These are phyloP conservation scores for Troglohyphantes excavatus DNA, from an alignment of 2,888 invertebrate species.

Conservation along the genomic window DNA sequence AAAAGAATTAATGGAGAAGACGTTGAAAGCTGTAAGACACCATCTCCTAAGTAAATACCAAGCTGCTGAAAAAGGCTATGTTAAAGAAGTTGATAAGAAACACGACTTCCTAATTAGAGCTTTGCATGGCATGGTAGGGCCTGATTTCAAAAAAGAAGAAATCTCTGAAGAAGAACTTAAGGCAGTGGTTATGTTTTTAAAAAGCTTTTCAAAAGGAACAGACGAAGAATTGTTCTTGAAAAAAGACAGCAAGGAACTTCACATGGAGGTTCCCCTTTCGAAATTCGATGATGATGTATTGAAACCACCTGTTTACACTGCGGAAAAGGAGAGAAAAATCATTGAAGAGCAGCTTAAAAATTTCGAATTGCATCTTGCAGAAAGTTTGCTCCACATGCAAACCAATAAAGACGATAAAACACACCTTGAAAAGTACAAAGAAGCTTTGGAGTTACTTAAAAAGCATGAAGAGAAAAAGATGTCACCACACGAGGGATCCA, in stretches of 20 bases:
- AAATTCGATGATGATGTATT: background rate
- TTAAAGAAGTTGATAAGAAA: background rate
- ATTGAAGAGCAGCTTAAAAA: slow-evolving; percentile 22
- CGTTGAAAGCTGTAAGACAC: background rate
- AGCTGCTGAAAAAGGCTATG: background rate
- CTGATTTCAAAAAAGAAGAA: slow-evolving; percentile 3
- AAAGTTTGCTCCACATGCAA: slow-evolving; percentile 15
- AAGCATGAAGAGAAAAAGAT: slow-evolving; percentile 3
- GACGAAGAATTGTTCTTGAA: background rate
- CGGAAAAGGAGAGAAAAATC: background rate
- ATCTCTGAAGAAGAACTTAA: slow-evolving; percentile 38
- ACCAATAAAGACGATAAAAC: slow-evolving; percentile 26
- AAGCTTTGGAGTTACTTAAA: background rate
- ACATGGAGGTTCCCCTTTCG: background rate
- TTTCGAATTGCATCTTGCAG: slow-evolving; percentile 34
- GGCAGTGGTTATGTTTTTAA: slow-evolving; percentile 1
- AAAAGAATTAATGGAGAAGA: slow-evolving; percentile 43
- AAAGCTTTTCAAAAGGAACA: background rate
- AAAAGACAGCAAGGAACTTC: background rate
- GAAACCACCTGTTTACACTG: background rate
- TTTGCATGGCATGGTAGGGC: slow-evolving; percentile 6
- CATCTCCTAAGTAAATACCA: background rate
- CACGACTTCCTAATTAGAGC: background rate
- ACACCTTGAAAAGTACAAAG: background rate
- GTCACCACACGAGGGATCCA: background rate